These are phyloP conservation scores for Staurois parvus DNA, from an alignment of 2,797 vertebrate genomes.

Conservation along the genomic window DNA sequence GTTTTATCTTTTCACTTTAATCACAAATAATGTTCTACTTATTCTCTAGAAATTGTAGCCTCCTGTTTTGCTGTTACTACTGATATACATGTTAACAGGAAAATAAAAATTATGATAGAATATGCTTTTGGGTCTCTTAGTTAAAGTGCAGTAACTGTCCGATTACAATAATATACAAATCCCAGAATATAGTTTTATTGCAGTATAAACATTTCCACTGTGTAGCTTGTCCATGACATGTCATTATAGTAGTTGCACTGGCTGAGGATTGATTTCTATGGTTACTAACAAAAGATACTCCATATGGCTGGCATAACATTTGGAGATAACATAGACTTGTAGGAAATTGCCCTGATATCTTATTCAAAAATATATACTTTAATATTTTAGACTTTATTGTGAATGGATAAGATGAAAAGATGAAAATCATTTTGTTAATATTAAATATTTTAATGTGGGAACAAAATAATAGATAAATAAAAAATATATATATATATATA, in stretches of 20 bases:
- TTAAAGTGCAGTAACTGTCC: not conserved
- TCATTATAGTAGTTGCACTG: constrained; percentile 16
- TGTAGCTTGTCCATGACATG: constrained; percentile 14
- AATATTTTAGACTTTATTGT: not conserved
- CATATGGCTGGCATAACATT: constrained; percentile 6
- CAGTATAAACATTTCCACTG: constrained; percentile 2
- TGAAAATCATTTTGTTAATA: constrained; percentile 22
- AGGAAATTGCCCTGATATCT: not conserved
- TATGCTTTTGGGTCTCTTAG: not conserved
- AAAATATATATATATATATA: too few species aligned
- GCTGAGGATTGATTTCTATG: constrained; percentile 40
- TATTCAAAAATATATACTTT: not conserved
- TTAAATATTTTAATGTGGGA: constrained; percentile 25
- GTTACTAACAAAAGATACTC: constrained; percentile 18
- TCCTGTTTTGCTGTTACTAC: not conserved
- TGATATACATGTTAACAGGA: constrained; percentile 14
- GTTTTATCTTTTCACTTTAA: not conserved
- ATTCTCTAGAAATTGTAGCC: not conserved
- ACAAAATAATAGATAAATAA: too few species aligned
- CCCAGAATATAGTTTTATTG: constrained; percentile 21
- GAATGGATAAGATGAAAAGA: not conserved
- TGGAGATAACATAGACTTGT: constrained; percentile 6
- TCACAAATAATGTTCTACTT: not conserved
- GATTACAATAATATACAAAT: constrained; percentile 20
- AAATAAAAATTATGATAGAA: not conserved